Evolutionary conservation across 2,113 vertebrate species (phyloP).

Genomic region (Macquaria ambigua): DNA sequence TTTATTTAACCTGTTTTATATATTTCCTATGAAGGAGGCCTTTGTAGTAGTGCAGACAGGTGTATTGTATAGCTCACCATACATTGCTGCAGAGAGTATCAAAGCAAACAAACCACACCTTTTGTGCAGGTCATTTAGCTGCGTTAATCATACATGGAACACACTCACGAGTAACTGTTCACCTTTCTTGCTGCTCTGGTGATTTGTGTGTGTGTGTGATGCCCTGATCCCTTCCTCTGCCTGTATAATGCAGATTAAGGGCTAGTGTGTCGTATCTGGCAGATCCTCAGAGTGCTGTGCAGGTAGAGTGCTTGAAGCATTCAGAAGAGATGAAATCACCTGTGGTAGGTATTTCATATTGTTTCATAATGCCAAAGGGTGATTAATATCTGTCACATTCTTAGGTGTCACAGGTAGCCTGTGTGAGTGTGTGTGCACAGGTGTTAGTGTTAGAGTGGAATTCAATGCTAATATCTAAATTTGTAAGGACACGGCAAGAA

Average conservation of each 20-base stretch:
- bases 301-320: constrained; percentile 57
- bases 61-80: constrained; percentile 32
- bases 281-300: constrained; percentile 15
- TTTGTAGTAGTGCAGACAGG: constrained; percentile 34
- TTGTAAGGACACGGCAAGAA: neutral
- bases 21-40: constrained; percentile 23
- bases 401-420: constrained; percentile 71
- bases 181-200: constrained; percentile 35
- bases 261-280: constrained; percentile 21
- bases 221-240: neutral
- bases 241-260: constrained; percentile 20
- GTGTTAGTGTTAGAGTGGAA: neutral
- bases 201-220: constrained; percentile 23
- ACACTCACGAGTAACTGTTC: constrained; percentile 45
- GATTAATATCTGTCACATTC: constrained; percentile 79
- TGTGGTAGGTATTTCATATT: constrained; percentile 63
- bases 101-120: constrained; percentile 74
- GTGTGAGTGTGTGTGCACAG: neutral
- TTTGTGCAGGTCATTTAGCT: constrained; percentile 53
- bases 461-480: constrained; percentile 17
- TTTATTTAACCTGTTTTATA: constrained; percentile 1
- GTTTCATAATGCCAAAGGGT: constrained; percentile 70
- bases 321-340: constrained; percentile 77
- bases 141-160: constrained; percentile 67
- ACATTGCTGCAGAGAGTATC: constrained; percentile 51